Percentiles rank a stretch among this genome's conserved stretches.
Conservation (phyloP, 2,113 vertebrate genomes). For the Blennius ocellaris region DNA sequence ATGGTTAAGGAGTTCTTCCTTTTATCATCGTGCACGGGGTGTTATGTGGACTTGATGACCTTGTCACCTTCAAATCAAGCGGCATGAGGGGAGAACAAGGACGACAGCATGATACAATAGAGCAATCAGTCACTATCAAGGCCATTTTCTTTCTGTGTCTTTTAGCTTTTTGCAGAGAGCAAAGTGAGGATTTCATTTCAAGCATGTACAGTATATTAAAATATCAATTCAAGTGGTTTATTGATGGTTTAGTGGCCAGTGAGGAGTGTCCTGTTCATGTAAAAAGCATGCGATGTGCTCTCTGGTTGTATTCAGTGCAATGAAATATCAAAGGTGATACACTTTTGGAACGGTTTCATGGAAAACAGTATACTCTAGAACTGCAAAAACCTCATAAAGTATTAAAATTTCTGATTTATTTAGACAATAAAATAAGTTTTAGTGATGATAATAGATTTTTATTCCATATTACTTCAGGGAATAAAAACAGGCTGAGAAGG, state of each 20-base stretch:
- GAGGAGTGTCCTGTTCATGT: background rate
- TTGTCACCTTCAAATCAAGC: slow-evolving; percentile 65
- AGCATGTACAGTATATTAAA: slow-evolving; percentile 12
- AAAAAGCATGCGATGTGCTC: too few species aligned
- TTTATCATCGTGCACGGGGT: slow-evolving; percentile 54
- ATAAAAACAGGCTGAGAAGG: background rate
- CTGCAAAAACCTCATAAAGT: background rate
- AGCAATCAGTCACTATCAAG: slow-evolving; percentile 46
- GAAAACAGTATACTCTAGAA: too few species aligned
- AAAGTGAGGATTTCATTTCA: slow-evolving; percentile 6
- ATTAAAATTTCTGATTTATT: background rate
- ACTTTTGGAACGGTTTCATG: too few species aligned
- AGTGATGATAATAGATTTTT: background rate
- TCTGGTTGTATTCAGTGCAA: background rate
- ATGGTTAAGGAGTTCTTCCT: slow-evolving; percentile 55
- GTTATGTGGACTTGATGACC: slow-evolving; percentile 49
- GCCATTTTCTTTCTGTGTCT: slow-evolving; percentile 47
- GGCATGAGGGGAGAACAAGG: slow-evolving; percentile 23
- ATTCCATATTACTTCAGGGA: background rate
- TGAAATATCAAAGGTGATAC: too few species aligned
- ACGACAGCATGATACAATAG: slow-evolving; percentile 29
- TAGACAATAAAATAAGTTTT: background rate
- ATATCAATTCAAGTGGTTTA: slow-evolving; percentile 11
- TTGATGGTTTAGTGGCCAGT: slow-evolving; percentile 1
- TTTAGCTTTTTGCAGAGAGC: slow-evolving; percentile 29